These are phyloP conservation scores for Hemibagrus guttatus DNA, from an alignment of 2,797 vertebrate genomes.

Conservation along the genomic window DNA sequence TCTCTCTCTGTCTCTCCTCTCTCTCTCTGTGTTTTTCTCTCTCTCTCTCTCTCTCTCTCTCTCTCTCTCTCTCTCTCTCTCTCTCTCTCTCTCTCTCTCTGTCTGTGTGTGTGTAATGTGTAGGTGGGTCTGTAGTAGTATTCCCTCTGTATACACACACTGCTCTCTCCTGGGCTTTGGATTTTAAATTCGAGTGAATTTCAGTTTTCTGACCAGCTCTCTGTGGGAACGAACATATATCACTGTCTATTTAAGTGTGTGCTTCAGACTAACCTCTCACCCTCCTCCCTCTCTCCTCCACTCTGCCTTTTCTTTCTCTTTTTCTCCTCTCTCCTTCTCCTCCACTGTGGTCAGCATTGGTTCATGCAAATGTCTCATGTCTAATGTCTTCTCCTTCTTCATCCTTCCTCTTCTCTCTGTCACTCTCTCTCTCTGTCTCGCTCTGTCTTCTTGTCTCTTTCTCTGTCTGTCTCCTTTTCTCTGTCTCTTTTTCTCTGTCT, in stretches of 20 bases:
- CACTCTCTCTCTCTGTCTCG: conserved; percentile 52
- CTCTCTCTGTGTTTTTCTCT: too few species aligned
- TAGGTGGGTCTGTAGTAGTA: too few species aligned
- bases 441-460: conserved; percentile 55
- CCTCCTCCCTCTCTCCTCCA: conserved; percentile 63
- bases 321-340: conserved; percentile 47
- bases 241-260: conserved; percentile 70
- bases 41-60: too few species aligned
- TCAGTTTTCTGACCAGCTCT: neutral
- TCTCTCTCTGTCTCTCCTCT: too few species aligned
- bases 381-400: conserved; percentile 58
- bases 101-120: too few species aligned
- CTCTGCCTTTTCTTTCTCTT: conserved; percentile 46
- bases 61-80: too few species aligned
- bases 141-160: neutral
- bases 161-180: neutral
- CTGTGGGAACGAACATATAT: conserved; percentile 59
- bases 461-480: conserved; percentile 48
- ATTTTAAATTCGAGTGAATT: neutral
- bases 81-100: too few species aligned
- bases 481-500: conserved; percentile 38
- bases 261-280: conserved; percentile 69
- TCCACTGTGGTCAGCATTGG: conserved; percentile 53
- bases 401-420: conserved; percentile 40
- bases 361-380: conserved; percentile 40